Evolutionary conservation across 1,140 invertebrate genomes (phyloP).

Genomic region (Lordiphosa collinella): DNA sequence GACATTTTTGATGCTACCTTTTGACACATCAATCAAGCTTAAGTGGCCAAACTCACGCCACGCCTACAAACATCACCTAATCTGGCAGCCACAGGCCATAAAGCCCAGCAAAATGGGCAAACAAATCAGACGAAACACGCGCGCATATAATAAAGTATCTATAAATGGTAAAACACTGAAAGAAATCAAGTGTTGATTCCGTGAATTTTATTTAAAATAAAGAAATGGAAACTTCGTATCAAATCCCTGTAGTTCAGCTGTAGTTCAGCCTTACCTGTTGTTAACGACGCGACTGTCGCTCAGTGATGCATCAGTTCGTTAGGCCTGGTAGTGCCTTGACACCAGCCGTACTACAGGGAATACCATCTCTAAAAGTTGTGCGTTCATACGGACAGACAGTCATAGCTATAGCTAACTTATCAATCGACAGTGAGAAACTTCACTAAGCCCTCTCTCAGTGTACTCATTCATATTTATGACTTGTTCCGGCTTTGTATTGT

Average conservation of each 20-base stretch:
- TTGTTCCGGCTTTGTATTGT: conserved; percentile 3
- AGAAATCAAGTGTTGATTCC: background rate
- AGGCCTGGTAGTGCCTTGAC: no score
- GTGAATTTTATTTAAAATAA: no score
- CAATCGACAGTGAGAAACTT: no score
- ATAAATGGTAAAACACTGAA: conserved; percentile 1
- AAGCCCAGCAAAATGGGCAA: conserved; percentile 35
- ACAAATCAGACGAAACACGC: conserved; percentile 42
- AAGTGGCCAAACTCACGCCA: conserved; percentile 36
- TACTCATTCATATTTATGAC: background rate
- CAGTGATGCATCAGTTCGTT: no score
- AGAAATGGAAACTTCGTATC: no score
- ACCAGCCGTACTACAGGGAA: no score
- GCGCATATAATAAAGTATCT: conserved; percentile 16
- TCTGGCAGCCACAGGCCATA: background rate
- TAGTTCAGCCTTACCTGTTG: no score
- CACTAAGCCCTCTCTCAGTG: background rate
- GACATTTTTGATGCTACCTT: conserved; percentile 27
- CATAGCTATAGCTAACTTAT: no score
- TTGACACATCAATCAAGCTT: conserved; percentile 54
- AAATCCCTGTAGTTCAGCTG: no score
- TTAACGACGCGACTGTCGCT: no score
- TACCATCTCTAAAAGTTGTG: no score
- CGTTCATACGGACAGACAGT: no score
- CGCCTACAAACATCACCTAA: conserved; percentile 1